phyloP scores from a whole-genome alignment of 2,888 invertebrate genomes.

The Caenorhabditis angaria region DNA sequence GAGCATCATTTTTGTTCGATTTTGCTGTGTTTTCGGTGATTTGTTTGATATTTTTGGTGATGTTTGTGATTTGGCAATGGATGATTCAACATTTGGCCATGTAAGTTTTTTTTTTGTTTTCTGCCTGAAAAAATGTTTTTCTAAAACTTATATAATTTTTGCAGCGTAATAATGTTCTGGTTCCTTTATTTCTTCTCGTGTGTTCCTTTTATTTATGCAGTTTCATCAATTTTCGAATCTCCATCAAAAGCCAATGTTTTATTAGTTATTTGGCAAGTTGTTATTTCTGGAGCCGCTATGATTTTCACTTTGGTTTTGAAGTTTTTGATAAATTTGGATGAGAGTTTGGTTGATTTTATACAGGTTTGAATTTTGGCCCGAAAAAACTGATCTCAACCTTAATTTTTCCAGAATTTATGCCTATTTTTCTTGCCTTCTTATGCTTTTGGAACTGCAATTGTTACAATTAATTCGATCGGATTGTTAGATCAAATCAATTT shows the following conservation, averaged over 20 bases:
- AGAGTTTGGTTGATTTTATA: background rate
- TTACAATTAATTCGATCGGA: slow-evolving; percentile 30
- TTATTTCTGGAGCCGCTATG: slow-evolving; percentile 48
- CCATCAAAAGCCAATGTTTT: slow-evolving; percentile 56
- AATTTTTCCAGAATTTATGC: slow-evolving; percentile 29
- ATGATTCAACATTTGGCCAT: slow-evolving; percentile 30
- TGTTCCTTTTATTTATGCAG: slow-evolving; percentile 63
- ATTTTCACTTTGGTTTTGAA: slow-evolving; percentile 25
- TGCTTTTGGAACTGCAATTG: slow-evolving; percentile 47
- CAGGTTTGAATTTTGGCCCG: background rate
- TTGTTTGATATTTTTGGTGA: slow-evolving; percentile 45
- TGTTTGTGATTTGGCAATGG: slow-evolving; percentile 52
- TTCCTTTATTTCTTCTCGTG: slow-evolving; percentile 61
- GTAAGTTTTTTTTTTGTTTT: slow-evolving; percentile 23
- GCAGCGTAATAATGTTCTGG: slow-evolving; percentile 63
- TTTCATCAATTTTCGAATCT: slow-evolving; percentile 64
- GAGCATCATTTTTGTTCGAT: slow-evolving; percentile 55
- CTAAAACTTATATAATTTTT: slow-evolving; percentile 17
- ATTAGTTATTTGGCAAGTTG: slow-evolving; percentile 58
- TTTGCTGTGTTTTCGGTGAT: slow-evolving; percentile 53
- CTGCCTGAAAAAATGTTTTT: background rate
- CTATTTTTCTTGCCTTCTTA: slow-evolving; percentile 49
- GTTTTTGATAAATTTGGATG: slow-evolving; percentile 20
- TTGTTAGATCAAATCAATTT: slow-evolving; percentile 9
- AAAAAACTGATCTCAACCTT: too few species aligned